phyloP scores from a whole-genome alignment of 2,113 vertebrate species.

The Shinisaurus crocodilurus region DNA sequence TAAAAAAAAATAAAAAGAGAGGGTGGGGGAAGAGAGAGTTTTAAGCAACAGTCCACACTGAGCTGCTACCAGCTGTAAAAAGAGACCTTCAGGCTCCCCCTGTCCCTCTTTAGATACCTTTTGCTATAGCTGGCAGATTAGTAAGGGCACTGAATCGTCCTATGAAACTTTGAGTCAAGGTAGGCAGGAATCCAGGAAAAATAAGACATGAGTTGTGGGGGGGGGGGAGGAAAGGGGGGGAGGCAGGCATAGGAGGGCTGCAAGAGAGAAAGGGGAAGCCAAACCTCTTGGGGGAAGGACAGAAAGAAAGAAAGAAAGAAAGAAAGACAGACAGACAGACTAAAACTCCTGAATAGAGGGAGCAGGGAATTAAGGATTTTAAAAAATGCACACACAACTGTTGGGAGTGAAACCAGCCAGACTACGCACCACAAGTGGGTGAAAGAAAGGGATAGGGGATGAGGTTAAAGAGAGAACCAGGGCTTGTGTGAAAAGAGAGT shows the following conservation, averaged over 20 bases:
- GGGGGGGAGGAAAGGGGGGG: constrained; percentile 58
- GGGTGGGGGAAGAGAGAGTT: constrained; percentile 71
- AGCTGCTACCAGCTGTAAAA: constrained; percentile 73
- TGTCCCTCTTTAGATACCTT: constrained; percentile 78
- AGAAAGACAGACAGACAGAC: constrained; percentile 29
- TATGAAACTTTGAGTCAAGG: constrained; percentile 78
- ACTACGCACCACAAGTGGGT: constrained; percentile 62
- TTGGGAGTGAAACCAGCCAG: constrained; percentile 60
- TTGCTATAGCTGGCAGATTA: constrained; percentile 73
- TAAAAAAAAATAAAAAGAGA: constrained; percentile 66
- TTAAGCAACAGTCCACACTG: constrained; percentile 71
- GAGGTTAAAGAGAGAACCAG: constrained; percentile 13
- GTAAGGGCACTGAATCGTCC: constrained; percentile 77
- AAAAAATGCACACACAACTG: constrained; percentile 63
- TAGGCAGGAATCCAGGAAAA: constrained; percentile 81
- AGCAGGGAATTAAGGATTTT: constrained; percentile 29
- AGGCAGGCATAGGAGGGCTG: constrained; percentile 62
- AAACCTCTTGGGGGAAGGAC: constrained; percentile 54
- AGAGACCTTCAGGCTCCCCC: constrained; percentile 76
- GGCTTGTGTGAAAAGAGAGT: constrained; percentile 59
- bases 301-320: constrained; percentile 5
- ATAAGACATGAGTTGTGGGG: constrained; percentile 62
- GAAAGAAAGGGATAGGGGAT: constrained; percentile 62
- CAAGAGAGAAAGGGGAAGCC: constrained; percentile 19
- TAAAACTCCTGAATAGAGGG: constrained; percentile 55